phyloP scores from a whole-genome alignment of 2,888 invertebrate genomes.

The Spisula subtruncata region DNA sequence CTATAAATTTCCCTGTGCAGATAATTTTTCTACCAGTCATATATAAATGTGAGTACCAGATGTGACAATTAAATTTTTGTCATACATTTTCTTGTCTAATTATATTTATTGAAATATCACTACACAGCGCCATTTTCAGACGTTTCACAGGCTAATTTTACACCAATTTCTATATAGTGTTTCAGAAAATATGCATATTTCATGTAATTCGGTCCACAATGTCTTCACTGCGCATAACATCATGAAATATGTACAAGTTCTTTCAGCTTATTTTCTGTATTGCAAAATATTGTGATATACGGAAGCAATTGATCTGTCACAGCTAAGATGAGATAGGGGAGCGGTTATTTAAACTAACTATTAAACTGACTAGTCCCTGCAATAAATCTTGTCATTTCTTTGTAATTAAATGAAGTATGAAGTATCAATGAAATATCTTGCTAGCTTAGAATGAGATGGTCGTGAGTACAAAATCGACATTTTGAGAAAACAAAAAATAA shows the following conservation, averaged over 20 bases:
- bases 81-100: conserved; percentile 1
- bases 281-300: neutral
- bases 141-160: neutral
- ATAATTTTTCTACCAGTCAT: neutral
- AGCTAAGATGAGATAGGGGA: too few relatives aligned
- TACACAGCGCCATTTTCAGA: neutral
- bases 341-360: too few relatives aligned
- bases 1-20: too few relatives aligned
- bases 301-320: neutral
- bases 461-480: too few relatives aligned
- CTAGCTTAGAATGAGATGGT: too few relatives aligned
- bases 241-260: neutral
- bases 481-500: too few relatives aligned
- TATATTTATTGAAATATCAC: neutral
- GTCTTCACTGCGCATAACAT: neutral
- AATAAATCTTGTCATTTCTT: too few relatives aligned
- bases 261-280: neutral
- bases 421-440: too few relatives aligned
- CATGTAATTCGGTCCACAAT: neutral
- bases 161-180: conserved; percentile 15
- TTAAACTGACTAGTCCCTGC: too few relatives aligned
- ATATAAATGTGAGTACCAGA: neutral
- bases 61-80: conserved; percentile 12
- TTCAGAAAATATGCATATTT: conserved; percentile 19
- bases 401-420: too few relatives aligned